These are phyloP conservation scores for Drosophila falleni DNA, from an alignment of 2,888 invertebrate genomes.

Conservation along the genomic window DNA sequence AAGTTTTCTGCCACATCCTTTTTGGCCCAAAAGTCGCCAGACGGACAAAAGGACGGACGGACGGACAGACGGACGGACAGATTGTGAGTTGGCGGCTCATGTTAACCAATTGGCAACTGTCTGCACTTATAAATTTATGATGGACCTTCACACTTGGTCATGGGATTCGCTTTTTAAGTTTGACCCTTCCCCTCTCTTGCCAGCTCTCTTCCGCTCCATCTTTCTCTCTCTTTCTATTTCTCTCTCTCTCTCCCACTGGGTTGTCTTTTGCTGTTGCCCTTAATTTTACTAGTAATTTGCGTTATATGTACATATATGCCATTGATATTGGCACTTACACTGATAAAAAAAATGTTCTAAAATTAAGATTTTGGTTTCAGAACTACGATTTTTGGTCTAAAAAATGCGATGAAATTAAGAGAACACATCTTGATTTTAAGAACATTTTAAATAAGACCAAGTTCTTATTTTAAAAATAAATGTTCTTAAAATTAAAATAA, in stretches of 20 bases:
- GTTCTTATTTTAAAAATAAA: no score
- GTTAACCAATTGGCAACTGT: constrained; percentile 64
- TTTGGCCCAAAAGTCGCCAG: constrained; percentile 1
- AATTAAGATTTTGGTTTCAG: no score
- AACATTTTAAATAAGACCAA: no score
- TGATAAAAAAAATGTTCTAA: no score
- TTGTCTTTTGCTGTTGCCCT: constrained; percentile 36
- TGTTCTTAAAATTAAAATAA: no score
- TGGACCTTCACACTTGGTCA: constrained; percentile 64
- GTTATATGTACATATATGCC: constrained; percentile 35
- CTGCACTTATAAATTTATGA: constrained; percentile 76
- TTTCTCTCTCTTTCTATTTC: neutral
- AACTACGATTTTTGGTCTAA: no score
- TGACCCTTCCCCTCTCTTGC: neutral
- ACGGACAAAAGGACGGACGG: neutral
- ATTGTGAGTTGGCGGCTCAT: neutral
- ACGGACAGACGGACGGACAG: neutral
- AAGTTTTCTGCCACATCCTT: constrained; percentile 10
- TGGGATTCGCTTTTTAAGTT: constrained; percentile 22
- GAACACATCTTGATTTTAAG: no score
- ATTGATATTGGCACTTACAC: constrained; percentile 49
- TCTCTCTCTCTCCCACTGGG: neutral
- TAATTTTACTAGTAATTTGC: constrained; percentile 53
- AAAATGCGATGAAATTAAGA: no score
- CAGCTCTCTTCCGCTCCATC: neutral